These are phyloP conservation scores for Gnathonemus longibarbis DNA, from an alignment of 2,113 vertebrate species.

Conservation along the genomic window DNA sequence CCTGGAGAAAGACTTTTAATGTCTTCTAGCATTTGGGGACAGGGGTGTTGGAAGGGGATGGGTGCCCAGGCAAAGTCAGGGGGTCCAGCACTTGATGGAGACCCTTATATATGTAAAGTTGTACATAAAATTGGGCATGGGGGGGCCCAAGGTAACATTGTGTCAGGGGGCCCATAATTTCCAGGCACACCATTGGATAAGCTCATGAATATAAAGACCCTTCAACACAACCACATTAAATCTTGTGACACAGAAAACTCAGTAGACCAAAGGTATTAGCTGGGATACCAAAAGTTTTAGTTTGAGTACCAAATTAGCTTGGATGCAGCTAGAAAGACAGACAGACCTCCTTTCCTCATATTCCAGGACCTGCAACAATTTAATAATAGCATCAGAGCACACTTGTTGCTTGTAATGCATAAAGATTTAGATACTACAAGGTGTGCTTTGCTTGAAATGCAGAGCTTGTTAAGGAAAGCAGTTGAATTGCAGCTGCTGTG, in stretches of 20 bases:
- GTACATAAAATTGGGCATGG: neutral
- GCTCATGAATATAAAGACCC: neutral
- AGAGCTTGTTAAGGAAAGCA: neutral
- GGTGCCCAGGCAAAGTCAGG: neutral
- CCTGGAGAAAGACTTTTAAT: neutral
- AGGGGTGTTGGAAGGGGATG: neutral
- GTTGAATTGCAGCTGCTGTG: neutral
- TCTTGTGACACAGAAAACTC: neutral
- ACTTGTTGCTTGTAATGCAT: neutral
- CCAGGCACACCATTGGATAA: neutral
- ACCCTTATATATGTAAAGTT: neutral
- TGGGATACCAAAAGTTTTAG: neutral
- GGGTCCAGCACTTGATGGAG: neutral
- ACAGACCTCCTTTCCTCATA: neutral
- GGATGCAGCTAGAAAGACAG: neutral
- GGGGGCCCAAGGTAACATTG: neutral
- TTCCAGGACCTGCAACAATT: neutral
- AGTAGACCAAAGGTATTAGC: neutral
- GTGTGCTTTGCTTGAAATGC: neutral
- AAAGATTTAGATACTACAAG: neutral
- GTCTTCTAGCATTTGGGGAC: neutral
- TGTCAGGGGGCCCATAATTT: neutral
- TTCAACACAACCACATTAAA: neutral
- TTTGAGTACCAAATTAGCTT: neutral
- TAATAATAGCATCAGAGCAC: neutral